Base-by-base conservation (phyloP, 2,888 invertebrate genomes). In the Dione juno region DNA sequence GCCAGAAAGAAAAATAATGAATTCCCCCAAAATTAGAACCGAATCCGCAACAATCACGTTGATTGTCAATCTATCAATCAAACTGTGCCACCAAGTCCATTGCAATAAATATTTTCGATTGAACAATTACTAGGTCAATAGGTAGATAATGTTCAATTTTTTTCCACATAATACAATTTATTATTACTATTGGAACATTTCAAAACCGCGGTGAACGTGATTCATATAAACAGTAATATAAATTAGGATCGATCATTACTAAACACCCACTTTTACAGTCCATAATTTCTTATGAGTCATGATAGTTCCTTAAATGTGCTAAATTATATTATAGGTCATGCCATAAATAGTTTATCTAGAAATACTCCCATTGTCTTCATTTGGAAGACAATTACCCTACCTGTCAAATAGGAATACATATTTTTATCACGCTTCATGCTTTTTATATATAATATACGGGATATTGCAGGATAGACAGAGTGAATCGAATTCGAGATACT, bases 181-280 rank as follows among this genome's bases (percentile, higher is more conserved):
- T 37, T 57, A 54, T 54, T 54, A 1, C 9, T 16, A 37, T 35
- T 1, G 13, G 48, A 16, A 37, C 11, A 40, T 57, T 57, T 57
- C 57, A 40, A 57, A 57, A 40, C 57, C 57, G 16, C 57, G 11
- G 57, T 57, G 57, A 37, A 57, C 57, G 57, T 57, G 57, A 57
- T 57, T 57, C 57, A 40, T 37, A 57, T 37, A 57, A 54, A 54
- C 35, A 54, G 54, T 35, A 16, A 37, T 16, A 57, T 16, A 57
- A 57, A 57, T 37, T 57, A 37, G 37, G 5, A 37, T 40, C 37
- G 57, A 57, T 57, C 16, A 37, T 11, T 57, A 57, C 57, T 57
- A 37, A 9, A 57, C 37, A 37, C 57, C 57, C 37, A 57, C 57
- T 57, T 57, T 37, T 57, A 57, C 16, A 37, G 37, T 16, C 37